Base-by-base conservation (phyloP, 2,888 invertebrate species). In the Pedicia rivosa region DNA sequence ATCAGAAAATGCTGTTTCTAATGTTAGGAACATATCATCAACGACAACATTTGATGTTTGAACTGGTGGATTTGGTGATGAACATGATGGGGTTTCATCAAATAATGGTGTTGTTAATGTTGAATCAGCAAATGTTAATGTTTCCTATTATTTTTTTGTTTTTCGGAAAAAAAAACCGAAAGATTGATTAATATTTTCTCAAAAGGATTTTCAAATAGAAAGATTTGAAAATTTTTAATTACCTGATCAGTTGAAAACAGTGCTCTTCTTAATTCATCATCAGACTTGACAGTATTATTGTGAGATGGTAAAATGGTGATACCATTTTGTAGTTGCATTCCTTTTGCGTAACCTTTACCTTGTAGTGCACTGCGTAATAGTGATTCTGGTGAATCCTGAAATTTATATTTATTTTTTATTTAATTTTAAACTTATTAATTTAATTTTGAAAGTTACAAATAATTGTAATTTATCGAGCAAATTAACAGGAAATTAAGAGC, bases 331-430 rank as follows among this genome's bases (percentile, higher is more conserved):
- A 59, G 50, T 29, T 58, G 57, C 16, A 60, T 40, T 1, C 59
- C 59, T 46, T 62, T 62, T 39, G 55, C 51, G 50, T 63, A 48
- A 41, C 70, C 71, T 64, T 86, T 84, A 31, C 86, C 86, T 56
- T 86, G 86, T 43, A 87, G 66, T 8, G 86, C 86, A 54, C 78
- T 86, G 47, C 86, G 67, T 44, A 87, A 60, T 43, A 87, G 61
- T 20, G 84, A 84, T 52, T 84, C 84, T 14, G 79, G 60, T 5
- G 59, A 55, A 29, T 57, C 58, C 50, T 61, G 15, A 22, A 13
- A 12, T 33, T 7, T 15, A 3, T 9, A n/a, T n/a, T n/a, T n/a
- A n/a, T n/a, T n/a, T n/a, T n/a, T n/a, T n/a, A n/a, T n/a, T n/a
- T n/a, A n/a, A n/a, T n/a, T n/a, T n/a, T n/a, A n/a, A n/a, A n/a